Percentiles rank a stretch among this genome's conserved stretches.
Evolutionary conservation across 2,113 vertebrate genomes (phyloP).

Genomic region (Bufo bufo): DNA sequence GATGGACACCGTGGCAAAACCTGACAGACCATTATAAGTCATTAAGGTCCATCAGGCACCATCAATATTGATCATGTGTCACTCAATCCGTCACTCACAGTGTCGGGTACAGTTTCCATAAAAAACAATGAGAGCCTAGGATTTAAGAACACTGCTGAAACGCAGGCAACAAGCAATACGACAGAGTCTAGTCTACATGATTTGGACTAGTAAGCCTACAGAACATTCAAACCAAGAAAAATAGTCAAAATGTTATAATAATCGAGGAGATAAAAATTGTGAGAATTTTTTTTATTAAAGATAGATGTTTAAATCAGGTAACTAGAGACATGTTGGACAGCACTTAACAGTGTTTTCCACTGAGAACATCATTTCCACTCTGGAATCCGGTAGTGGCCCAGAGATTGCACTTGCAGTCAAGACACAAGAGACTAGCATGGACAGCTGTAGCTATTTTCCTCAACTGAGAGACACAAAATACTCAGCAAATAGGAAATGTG

Average conservation of each 20-base stretch:
- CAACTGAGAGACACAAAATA: neutral
- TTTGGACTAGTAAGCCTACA: too few species aligned
- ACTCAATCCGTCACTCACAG: too few species aligned
- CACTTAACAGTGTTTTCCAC: neutral
- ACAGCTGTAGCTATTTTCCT: constrained; percentile 7
- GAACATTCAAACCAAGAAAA: neutral
- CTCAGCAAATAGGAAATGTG: neutral
- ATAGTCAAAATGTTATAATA: neutral
- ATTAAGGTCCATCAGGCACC: too few species aligned
- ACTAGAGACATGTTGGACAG: too few species aligned
- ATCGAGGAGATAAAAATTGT: neutral
- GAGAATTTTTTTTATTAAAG: neutral
- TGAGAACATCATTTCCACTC: neutral
- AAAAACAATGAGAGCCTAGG: too few species aligned
- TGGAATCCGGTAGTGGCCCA: neutral
- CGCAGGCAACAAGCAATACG: too few species aligned
- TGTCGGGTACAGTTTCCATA: too few species aligned
- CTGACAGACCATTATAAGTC: too few species aligned
- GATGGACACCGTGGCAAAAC: too few species aligned
- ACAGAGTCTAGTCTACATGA: too few species aligned
- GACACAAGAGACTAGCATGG: neutral
- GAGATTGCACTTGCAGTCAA: neutral
- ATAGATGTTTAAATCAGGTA: neutral
- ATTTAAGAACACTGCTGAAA: too few species aligned
- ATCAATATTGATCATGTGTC: too few species aligned